Evolutionary conservation across 2,113 vertebrate genomes (phyloP).

Genomic region (Brachypteracias leptosomus): DNA sequence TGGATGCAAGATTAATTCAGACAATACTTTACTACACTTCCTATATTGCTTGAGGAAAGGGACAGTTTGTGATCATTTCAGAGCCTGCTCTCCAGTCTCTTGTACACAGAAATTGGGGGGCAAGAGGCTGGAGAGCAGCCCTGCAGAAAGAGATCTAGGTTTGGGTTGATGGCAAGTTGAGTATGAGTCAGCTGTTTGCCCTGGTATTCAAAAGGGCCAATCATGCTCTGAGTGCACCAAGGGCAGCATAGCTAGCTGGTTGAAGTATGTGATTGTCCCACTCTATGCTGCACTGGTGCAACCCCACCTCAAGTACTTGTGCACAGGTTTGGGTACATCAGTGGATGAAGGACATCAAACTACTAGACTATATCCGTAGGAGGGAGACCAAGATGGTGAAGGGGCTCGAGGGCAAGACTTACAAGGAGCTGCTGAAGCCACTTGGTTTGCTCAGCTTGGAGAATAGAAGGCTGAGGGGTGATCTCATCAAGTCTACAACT

Average conservation of each 20-base stretch:
- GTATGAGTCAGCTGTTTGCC: background rate
- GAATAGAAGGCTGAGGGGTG: too few relatives aligned
- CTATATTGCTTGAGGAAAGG: background rate
- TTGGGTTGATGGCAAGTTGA: background rate
- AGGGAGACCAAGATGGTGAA: too few relatives aligned
- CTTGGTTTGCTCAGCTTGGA: too few relatives aligned
- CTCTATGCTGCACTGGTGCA: too few relatives aligned
- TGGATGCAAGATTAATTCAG: background rate
- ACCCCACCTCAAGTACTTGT: background rate
- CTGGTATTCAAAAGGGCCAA: background rate
- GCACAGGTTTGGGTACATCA: background rate
- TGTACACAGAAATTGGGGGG: accelerated
- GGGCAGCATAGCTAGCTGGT: background rate
- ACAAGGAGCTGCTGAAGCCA: too few relatives aligned
- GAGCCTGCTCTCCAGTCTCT: background rate
- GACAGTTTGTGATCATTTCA: background rate
- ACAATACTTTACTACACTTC: background rate
- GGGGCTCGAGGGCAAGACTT: too few relatives aligned
- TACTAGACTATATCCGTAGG: background rate
- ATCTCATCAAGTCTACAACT: too few relatives aligned
- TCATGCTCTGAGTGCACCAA: background rate
- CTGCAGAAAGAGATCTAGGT: background rate
- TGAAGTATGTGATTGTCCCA: background rate
- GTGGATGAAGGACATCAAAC: background rate
- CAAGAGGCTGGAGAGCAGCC: background rate